Percentiles rank a stretch among this genome's conserved stretches.
Conservation (phyloP, 2,113 vertebrate genomes). For the Tauraco erythrolophus region DNA sequence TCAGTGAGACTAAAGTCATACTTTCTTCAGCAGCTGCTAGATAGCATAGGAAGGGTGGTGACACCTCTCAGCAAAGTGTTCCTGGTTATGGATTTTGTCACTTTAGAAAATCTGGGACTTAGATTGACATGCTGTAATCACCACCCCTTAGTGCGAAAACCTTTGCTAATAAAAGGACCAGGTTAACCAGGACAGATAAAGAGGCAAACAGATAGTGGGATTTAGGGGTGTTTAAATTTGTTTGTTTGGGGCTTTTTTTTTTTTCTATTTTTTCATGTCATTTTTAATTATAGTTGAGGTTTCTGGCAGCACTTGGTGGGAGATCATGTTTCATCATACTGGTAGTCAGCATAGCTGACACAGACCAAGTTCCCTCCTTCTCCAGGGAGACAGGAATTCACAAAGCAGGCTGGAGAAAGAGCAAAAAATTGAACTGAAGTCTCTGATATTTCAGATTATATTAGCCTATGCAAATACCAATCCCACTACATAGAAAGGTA, state of each 20-base stretch:
- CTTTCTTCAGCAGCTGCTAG: not conserved
- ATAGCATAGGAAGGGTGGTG: not conserved
- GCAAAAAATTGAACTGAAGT: not conserved
- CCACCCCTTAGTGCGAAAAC: not conserved
- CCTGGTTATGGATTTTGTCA: not conserved
- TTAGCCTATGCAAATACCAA: not conserved
- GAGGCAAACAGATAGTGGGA: not conserved
- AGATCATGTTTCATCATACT: not conserved
- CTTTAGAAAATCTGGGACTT: not conserved
- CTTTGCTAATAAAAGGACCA: not conserved
- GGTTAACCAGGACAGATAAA: not conserved
- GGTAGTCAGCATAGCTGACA: not conserved
- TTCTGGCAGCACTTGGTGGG: not conserved
- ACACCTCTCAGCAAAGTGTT: not conserved
- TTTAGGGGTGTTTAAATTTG: rapidly evolving
- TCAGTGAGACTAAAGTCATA: not conserved
- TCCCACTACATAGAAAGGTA: not conserved
- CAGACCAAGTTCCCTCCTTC: not conserved
- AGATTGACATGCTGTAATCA: not conserved
- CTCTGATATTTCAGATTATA: not conserved
- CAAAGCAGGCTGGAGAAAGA: not conserved
- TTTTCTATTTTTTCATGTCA: not conserved
- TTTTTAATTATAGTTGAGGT: not conserved
- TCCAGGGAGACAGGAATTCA: not conserved
- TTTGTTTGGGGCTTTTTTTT: not conserved